Evolutionary conservation across 2,888 invertebrate species (phyloP).

Genomic region (Lottia scabra): DNA sequence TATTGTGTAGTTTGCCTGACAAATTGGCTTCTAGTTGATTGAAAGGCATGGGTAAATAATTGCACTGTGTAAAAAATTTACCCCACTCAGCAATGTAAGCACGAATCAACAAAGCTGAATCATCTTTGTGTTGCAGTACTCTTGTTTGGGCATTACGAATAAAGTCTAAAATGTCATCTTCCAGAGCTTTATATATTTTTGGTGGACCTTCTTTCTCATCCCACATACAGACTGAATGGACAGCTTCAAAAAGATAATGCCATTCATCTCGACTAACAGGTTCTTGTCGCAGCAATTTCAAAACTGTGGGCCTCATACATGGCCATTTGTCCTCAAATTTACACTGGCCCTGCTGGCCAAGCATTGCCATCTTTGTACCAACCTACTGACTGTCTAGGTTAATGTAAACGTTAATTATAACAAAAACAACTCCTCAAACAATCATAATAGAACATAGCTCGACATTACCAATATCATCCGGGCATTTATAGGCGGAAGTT

Average conservation of each 20-base stretch:
- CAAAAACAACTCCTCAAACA: neutral
- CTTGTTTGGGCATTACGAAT: slow-evolving; percentile 91
- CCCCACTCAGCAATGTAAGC: slow-evolving; percentile 99
- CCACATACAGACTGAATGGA: slow-evolving; percentile 96
- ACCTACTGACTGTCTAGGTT: neutral
- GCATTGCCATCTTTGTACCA: neutral
- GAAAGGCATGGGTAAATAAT: slow-evolving; percentile 96
- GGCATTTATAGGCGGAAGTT: neutral
- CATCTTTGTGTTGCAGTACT: slow-evolving; percentile 91
- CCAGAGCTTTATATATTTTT: slow-evolving; percentile 88
- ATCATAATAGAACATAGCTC: neutral
- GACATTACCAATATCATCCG: slow-evolving; percentile 3
- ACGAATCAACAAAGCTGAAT: slow-evolving; percentile 88
- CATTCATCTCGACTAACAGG: slow-evolving; percentile 93
- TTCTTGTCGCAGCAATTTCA: slow-evolving; percentile 93
- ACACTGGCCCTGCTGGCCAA: slow-evolving; percentile 83
- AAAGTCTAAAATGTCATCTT: slow-evolving; percentile 92
- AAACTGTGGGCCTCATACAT: slow-evolving; percentile 90
- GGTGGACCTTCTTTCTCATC: slow-evolving; percentile 89
- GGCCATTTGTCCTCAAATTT: slow-evolving; percentile 97
- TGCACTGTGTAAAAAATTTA: slow-evolving; percentile 97
- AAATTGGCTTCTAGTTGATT: slow-evolving; percentile 89
- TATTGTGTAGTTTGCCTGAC: slow-evolving; percentile 77
- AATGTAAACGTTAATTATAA: neutral
- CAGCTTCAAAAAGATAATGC: slow-evolving; percentile 88